Percentiles rank a stretch among this genome's conserved stretches.
phyloP scores from a whole-genome alignment of 2,113 vertebrate species.

The Hystrix brachyura region DNA sequence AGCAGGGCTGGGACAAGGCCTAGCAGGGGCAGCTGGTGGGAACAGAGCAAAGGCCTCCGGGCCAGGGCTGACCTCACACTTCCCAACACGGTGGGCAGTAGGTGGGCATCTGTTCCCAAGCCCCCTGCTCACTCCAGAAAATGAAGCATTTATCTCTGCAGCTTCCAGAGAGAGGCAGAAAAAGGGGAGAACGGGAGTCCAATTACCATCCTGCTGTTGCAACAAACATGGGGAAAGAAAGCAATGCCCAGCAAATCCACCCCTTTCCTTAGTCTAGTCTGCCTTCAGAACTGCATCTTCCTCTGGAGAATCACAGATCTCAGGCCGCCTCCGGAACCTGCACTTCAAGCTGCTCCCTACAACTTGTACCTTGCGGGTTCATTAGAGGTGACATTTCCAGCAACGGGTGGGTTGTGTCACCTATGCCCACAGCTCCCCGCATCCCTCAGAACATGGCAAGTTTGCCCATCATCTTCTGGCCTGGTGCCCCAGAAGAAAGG shows the following conservation, averaged over 20 bases:
- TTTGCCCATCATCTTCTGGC: not conserved
- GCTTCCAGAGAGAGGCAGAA: slow-evolving; percentile 2
- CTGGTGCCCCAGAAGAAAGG: not conserved
- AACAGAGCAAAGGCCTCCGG: not conserved
- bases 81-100: not conserved
- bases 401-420: not conserved
- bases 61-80: not conserved
- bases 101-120: not conserved
- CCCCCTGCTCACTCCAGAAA: slow-evolving; percentile 27
- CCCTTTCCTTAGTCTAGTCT: not conserved
- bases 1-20: not conserved
- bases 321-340: not conserved
- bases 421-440: not conserved
- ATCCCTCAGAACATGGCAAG: not conserved
- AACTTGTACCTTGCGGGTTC: not conserved
- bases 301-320: not conserved
- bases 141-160: slow-evolving; percentile 12
- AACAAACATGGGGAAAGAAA: not conserved
- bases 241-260: not conserved
- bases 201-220: not conserved
- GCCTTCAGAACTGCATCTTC: not conserved
- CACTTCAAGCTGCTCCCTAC: not conserved
- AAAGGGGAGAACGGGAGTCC: not conserved
- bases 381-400: not conserved
- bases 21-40: not conserved